Evolutionary conservation across 1,140 invertebrate species (phyloP).

Genomic region (Aphelenchoides fujianensis): DNA sequence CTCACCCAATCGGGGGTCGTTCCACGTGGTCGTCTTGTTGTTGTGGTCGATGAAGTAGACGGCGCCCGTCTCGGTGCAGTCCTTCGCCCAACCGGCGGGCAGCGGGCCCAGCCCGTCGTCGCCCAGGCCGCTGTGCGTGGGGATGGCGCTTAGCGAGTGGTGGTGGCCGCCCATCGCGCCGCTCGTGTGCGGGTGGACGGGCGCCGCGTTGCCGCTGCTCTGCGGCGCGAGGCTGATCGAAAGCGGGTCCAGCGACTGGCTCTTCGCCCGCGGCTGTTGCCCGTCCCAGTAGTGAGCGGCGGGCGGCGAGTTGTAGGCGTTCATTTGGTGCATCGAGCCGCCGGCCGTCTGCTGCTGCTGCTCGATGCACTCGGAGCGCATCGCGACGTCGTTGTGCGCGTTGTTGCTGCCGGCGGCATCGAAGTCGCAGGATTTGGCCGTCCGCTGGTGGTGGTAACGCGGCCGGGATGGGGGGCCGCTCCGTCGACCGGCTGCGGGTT

Average conservation of each 20-base stretch:
- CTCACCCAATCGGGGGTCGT: conserved; percentile 23
- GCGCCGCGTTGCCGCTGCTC: not conserved
- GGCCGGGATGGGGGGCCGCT: not conserved
- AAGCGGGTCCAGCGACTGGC: conserved; percentile 22
- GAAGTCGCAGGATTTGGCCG: conserved; percentile 25
- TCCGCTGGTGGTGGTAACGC: conserved; percentile 16
- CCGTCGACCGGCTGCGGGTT: not conserved
- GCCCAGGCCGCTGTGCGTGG: not conserved
- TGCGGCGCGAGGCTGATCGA: not conserved
- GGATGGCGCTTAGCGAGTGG: conserved; percentile 19
- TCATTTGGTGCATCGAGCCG: conserved; percentile 17
- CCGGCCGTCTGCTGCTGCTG: not conserved
- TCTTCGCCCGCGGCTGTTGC: conserved; percentile 21
- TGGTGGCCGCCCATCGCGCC: conserved; percentile 3
- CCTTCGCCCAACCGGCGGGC: conserved; percentile 22
- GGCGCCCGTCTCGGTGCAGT: not conserved
- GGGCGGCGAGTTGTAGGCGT: conserved; percentile 1
- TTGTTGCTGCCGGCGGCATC: conserved; percentile 9
- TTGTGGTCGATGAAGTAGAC: conserved; percentile 30
- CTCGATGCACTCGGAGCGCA: conserved; percentile 5
- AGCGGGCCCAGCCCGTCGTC: conserved; percentile 25
- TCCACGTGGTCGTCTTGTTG: conserved; percentile 25
- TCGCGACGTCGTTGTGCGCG: conserved; percentile 10
- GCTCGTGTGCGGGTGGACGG: not conserved
- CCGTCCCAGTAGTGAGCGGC: not conserved